Base-by-base conservation (phyloP, 2,888 invertebrate species). In the Anaspis maculata region DNA sequence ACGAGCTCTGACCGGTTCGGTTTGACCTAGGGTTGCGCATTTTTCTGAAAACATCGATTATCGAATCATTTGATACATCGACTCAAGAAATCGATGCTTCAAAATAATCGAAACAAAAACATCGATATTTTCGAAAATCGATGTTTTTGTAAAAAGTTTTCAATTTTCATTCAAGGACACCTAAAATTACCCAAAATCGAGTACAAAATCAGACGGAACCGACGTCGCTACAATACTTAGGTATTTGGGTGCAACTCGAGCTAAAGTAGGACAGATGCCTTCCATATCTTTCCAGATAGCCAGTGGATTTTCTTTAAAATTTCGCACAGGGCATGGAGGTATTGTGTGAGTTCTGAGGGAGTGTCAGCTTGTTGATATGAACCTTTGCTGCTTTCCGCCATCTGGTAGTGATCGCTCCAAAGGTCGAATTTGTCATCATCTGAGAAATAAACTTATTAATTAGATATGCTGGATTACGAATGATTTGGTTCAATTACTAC, bases 191-290 rank as follows among this genome's bases (percentile, higher is more conserved):
- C n/a, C n/a, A n/a, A n/a, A n/a, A n/a, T n/a, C n/a, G n/a, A n/a
- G n/a, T n/a, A n/a, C n/a, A n/a, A n/a, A n/a, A n/a, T 57, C 52
- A 38, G 51, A 54, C 29, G 54, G 51, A 34, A 58, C 56, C 34
- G 56, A 54, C 33, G 53, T 56, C 2, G 22, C 28, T 6, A 30
- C 25, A 6, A 23, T n/a, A 13, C 9, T 13, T 12, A 31, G 14
- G 13, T 31, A 25, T 12, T 31, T 24, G 2, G 10, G 14, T 2
- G 31, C 31, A 13, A 31, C 4, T 3, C 9, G 13, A 7, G 13
- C 23, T 13, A 31, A 10, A 25, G 10, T 25, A 3, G 28, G 28
- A 16, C n/a, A 28, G n/a, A 28, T n/a, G 6, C 12, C n/a, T 10
- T 28, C 16, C 15, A 15, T 28, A 10, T 15, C 16, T 16, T 15